Conservation (phyloP, 23 tunicate species). For the Phallusia fumigata region DNA sequence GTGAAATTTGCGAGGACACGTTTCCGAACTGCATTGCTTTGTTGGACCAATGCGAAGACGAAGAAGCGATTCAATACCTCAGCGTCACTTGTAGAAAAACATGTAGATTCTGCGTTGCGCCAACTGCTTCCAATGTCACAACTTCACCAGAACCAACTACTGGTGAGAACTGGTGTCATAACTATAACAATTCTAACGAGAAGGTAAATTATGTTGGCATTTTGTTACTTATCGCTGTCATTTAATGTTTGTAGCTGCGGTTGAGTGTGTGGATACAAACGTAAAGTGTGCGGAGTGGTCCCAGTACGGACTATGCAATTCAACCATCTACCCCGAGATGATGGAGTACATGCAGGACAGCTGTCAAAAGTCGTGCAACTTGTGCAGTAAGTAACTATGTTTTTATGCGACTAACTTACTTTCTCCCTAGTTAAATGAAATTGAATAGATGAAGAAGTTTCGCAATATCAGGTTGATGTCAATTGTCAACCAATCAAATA, state of each 20-base stretch:
- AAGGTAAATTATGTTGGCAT: too few relatives aligned
- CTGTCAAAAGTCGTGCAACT: constrained; percentile 39
- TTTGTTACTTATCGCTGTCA: too few relatives aligned
- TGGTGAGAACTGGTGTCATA: not conserved
- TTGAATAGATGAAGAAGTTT: too few relatives aligned
- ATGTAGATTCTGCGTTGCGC: constrained; percentile 57
- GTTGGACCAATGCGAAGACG: constrained; percentile 26
- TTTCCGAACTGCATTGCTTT: constrained; percentile 54
- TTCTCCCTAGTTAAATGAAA: too few relatives aligned
- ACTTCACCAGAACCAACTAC: not conserved
- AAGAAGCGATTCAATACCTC: constrained; percentile 26
- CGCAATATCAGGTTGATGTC: too few relatives aligned
- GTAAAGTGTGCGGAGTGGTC: constrained; percentile 42
- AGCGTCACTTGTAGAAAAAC: constrained; percentile 57
- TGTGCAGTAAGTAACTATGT: constrained; percentile 38
- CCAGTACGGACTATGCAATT: constrained; percentile 45
- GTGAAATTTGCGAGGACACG: constrained; percentile 54
- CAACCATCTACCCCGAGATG: constrained; percentile 51
- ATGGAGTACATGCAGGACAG: constrained; percentile 37
- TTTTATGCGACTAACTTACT: not conserved
- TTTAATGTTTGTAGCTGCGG: not conserved
- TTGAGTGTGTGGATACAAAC: constrained; percentile 29
- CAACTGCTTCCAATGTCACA: not conserved
- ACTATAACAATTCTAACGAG: not conserved
- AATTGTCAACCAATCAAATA: too few relatives aligned